These are phyloP conservation scores for Ciconia nigra DNA, from an alignment of 2,797 vertebrate species.

Conservation along the genomic window DNA sequence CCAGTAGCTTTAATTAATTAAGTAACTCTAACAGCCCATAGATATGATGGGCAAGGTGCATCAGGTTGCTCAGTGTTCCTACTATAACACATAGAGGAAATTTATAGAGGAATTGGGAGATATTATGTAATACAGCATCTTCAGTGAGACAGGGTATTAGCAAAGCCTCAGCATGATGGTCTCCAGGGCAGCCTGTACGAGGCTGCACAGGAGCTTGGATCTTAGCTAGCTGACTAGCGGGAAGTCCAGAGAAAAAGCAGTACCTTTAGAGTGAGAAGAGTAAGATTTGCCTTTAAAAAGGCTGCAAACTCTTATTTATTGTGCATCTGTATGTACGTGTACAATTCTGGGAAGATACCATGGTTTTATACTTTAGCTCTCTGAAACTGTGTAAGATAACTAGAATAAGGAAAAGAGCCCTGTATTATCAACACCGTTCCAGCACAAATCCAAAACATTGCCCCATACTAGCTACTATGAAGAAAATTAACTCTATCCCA, in stretches of 20 bases:
- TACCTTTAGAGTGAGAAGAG: not conserved
- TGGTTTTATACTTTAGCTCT: not conserved
- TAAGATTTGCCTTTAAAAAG: not conserved
- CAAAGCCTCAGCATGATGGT: not conserved
- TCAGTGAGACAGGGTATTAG: not conserved
- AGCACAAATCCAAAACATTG: no score
- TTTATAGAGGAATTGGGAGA: not conserved
- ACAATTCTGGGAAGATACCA: not conserved
- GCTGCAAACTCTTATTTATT: not conserved
- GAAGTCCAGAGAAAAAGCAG: not conserved
- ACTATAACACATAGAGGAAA: not conserved
- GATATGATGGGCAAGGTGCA: not conserved
- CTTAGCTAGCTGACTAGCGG: not conserved
- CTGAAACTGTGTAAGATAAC: not conserved
- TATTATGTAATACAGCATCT: not conserved
- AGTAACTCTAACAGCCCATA: not conserved
- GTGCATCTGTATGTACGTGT: not conserved
- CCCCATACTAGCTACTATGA: no score
- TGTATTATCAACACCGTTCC: no score
- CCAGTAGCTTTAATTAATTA: not conserved
- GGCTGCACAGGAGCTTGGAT: not conserved
- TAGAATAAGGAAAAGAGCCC: not conserved
- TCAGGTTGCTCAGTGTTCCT: not conserved
- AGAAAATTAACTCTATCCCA: no score
- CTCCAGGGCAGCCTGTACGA: not conserved